phyloP scores from a whole-genome alignment of 2,113 vertebrate genomes.

The Arenaria interpres region DNA sequence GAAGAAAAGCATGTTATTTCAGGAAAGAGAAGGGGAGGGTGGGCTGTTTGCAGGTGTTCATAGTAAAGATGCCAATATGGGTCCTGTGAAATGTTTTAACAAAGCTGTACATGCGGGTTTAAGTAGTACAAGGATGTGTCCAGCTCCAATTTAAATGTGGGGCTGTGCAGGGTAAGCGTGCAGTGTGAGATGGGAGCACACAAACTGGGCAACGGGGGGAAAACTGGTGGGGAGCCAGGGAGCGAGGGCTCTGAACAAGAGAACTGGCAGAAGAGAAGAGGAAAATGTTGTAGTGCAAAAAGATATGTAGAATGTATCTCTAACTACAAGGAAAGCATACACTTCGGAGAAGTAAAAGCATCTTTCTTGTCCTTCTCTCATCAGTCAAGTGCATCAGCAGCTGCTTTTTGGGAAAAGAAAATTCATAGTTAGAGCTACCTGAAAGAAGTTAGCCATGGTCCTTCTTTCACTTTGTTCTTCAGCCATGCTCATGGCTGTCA shows the following conservation, averaged over 20 bases:
- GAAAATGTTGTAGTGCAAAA: neutral
- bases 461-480: neutral
- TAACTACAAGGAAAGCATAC: neutral
- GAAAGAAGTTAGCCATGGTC: neutral
- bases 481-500: neutral
- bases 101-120: neutral
- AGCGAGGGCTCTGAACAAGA: neutral
- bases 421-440: neutral
- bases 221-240: neutral
- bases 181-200: neutral
- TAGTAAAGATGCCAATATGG: neutral
- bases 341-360: neutral
- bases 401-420: neutral
- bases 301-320: neutral
- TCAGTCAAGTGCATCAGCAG: neutral
- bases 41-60: neutral
- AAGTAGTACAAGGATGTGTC: neutral
- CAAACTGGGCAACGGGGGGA: neutral
- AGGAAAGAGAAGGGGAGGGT: neutral
- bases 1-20: neutral
- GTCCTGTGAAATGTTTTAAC: neutral
- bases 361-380: neutral
- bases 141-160: neutral
- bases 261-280: neutral
- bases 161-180: neutral